Evolutionary conservation across 2,888 invertebrate genomes (phyloP).

Genomic region (Lasioglossum malachurum): DNA sequence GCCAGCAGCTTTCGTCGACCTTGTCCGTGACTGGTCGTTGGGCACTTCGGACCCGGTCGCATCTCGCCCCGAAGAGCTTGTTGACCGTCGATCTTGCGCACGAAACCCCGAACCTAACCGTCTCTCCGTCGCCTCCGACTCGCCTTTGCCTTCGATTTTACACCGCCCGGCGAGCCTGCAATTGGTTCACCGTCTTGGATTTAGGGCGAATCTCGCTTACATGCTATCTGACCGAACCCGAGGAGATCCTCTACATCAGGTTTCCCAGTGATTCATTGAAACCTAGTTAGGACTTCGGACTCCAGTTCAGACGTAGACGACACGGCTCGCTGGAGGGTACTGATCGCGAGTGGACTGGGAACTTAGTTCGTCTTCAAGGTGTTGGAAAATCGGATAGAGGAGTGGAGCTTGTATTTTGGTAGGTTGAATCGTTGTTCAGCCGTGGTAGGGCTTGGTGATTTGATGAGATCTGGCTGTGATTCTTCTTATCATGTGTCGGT

Average conservation of each 20-base stretch:
- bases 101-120: constrained; percentile 7
- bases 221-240: not conserved
- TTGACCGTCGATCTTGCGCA: constrained; percentile 44
- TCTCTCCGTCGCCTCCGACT: not conserved
- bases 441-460: not conserved
- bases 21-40: constrained; percentile 66
- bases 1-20: constrained; percentile 69
- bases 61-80: constrained; percentile 36
- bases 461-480: not conserved
- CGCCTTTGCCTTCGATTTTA: constrained; percentile 23
- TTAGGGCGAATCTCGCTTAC: not conserved
- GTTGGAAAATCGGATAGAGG: not conserved
- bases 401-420: not conserved
- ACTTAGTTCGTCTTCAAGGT: not conserved
- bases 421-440: not conserved
- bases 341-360: not conserved
- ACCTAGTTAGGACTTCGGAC: not conserved
- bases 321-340: not conserved
- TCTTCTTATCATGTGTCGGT: not conserved
- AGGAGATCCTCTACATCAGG: not conserved
- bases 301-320: not conserved
- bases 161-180: not conserved
- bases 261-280: not conserved
- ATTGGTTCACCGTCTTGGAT: not conserved
- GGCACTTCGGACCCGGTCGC: constrained; percentile 55